Percentiles rank a stretch among this genome's conserved stretches.
These are phyloP conservation scores for Mormoops blainvillei DNA, from an alignment of 2,113 vertebrate genomes.

Conservation along the genomic window DNA sequence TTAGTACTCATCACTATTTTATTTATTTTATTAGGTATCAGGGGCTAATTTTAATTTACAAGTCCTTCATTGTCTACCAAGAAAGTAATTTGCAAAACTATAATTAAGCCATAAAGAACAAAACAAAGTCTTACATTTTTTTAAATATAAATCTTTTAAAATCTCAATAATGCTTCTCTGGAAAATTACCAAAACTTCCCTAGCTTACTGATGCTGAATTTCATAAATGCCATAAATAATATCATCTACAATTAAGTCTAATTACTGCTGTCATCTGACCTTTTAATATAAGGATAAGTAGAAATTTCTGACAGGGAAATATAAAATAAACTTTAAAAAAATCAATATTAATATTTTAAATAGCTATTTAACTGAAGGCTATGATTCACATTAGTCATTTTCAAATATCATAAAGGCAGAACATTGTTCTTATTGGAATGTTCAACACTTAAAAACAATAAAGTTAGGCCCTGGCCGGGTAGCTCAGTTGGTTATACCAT, in stretches of 20 bases:
- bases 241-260: not conserved
- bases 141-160: not conserved
- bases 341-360: not conserved
- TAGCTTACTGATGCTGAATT: not conserved
- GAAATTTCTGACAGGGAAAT: not conserved
- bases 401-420: not conserved
- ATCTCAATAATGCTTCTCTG: not conserved
- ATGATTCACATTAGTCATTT: not conserved
- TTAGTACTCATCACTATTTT: not conserved
- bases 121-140: not conserved
- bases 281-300: constrained; percentile 15
- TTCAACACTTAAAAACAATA: not conserved
- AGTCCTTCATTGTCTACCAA: not conserved
- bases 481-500: not conserved
- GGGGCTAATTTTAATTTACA: not conserved
- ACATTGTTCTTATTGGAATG: not conserved
- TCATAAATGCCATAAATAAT: constrained; percentile 16
- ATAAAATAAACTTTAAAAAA: not conserved
- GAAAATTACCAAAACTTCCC: not conserved
- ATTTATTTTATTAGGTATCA: not conserved
- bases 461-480: too few relatives aligned
- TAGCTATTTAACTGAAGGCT: not conserved
- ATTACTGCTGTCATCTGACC: not conserved
- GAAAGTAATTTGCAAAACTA: not conserved
- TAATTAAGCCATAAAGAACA: not conserved